phyloP scores from a whole-genome alignment of 2,888 invertebrate species.

The Oeneis ivallda region DNA sequence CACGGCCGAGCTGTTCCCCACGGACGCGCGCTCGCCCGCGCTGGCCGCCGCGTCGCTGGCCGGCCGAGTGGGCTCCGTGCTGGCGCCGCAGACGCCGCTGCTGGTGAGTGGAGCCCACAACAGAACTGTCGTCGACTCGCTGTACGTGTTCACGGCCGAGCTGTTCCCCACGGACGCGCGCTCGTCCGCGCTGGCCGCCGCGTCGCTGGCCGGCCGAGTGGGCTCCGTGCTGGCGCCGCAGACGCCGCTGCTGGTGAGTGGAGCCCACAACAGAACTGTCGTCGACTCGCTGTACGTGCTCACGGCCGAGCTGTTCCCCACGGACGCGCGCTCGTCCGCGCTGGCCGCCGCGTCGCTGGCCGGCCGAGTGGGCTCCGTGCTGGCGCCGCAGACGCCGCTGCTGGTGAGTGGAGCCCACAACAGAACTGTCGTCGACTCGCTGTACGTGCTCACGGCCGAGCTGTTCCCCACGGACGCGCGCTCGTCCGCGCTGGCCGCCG shows the following conservation, averaged over 20 bases:
- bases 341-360: constrained; percentile 86
- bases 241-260: constrained; percentile 83
- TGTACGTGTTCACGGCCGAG: constrained; percentile 79
- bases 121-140: no score
- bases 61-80: constrained; percentile 85
- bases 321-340: constrained; percentile 83
- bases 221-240: constrained; percentile 87
- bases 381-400: constrained; percentile 86
- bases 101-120: constrained; percentile 64
- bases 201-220: constrained; percentile 86
- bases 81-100: constrained; percentile 86
- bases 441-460: no score
- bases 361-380: constrained; percentile 85
- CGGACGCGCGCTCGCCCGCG: constrained; percentile 83
- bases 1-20: constrained; percentile 88
- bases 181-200: constrained; percentile 84
- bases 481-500: no score
- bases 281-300: no score
- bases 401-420: constrained; percentile 64
- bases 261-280: no score
- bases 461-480: no score
- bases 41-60: constrained; percentile 86
- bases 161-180: constrained; percentile 86
- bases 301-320: constrained; percentile 88
- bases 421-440: no score